phyloP scores from a whole-genome alignment of 2,113 vertebrate species.

The Oceanodroma tethys region DNA sequence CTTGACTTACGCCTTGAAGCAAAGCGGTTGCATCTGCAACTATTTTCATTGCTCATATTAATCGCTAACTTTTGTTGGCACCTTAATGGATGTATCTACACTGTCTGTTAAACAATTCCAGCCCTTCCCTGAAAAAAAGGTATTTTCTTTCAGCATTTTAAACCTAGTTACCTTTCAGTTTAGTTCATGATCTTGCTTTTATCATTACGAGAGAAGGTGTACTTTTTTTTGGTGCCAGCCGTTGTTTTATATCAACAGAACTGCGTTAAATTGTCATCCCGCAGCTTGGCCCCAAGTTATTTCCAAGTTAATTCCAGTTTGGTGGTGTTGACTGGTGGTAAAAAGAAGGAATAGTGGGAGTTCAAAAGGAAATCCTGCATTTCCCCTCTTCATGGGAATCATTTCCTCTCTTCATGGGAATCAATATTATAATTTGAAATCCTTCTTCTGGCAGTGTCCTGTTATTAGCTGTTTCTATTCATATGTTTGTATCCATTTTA shows the following conservation, averaged over 20 bases:
- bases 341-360: not conserved
- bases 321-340: not conserved
- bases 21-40: not conserved
- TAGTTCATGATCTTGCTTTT: not conserved
- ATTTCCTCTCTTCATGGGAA: not conserved
- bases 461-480: conserved; percentile 7
- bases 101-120: not conserved
- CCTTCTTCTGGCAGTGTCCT: not conserved
- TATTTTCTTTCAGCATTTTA: not conserved
- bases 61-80: accelerated
- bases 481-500: not conserved
- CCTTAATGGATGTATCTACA: not conserved
- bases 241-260: not conserved
- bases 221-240: not conserved
- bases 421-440: not conserved
- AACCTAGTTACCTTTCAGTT: not conserved
- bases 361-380: conserved; percentile 4
- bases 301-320: conserved; percentile 10
- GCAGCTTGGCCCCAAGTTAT: not conserved
- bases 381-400: not conserved
- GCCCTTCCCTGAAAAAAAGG: not conserved
- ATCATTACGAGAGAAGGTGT: not conserved
- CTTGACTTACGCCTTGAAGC: not conserved
- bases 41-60: not conserved
- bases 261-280: not conserved